Conservation (phyloP, 2,888 invertebrate species). For the Lycia hirtaria region DNA sequence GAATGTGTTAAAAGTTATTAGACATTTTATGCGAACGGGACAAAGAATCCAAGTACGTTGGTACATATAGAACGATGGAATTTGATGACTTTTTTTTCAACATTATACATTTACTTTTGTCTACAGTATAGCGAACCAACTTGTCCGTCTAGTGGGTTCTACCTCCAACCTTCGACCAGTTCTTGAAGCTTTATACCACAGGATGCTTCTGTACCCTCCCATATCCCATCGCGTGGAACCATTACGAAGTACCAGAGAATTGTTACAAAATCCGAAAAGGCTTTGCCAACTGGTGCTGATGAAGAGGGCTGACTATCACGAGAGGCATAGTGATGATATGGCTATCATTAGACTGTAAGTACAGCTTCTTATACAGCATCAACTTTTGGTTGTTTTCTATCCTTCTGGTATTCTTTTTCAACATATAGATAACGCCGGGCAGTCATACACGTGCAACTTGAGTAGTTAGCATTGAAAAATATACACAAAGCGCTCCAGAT, state of each 20-base stretch:
- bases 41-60: too few species aligned
- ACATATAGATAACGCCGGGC: too few species aligned
- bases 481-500: too few species aligned
- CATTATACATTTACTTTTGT: neutral
- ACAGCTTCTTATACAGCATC: neutral
- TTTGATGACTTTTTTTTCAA: too few species aligned
- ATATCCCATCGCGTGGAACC: conserved; percentile 94
- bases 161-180: conserved; percentile 95
- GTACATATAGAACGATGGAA: too few species aligned
- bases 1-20: too few species aligned
- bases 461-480: too few species aligned
- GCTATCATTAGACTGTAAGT: conserved; percentile 92
- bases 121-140: conserved; percentile 90
- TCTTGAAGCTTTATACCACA: conserved; percentile 96
- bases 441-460: too few species aligned
- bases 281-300: conserved; percentile 90
- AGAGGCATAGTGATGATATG: conserved; percentile 90
- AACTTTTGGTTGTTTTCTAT: too few species aligned
- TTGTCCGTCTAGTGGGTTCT: conserved; percentile 94
- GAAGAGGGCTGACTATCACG: conserved; percentile 86
- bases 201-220: conserved; percentile 95
- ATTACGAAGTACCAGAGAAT: conserved; percentile 92
- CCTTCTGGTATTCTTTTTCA: too few species aligned
- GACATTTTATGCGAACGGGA: too few species aligned
- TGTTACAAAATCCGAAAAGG: conserved; percentile 91